Evolutionary conservation across 2,113 vertebrate species (phyloP), one percentile per base, ranked within the genome.

Genomic region (Megaptera novaeangliae): DNA sequence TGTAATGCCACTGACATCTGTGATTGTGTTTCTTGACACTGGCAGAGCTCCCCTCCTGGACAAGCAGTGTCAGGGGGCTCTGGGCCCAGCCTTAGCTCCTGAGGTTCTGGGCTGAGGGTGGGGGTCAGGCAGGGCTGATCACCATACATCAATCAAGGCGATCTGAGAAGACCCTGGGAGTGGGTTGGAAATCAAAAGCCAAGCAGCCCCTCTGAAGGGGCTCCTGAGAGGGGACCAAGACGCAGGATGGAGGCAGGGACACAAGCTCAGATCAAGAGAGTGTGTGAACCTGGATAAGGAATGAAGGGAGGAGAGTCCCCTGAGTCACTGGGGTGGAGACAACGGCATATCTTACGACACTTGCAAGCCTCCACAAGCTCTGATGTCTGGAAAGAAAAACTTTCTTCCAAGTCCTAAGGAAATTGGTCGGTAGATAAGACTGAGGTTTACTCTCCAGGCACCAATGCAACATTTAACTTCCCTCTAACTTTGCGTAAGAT

Each of bases 221-320:
- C 29, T 68, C 36, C 29, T 8, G 34, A 52, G 77, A 88, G 71
- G 49, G 59, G n/a, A 41, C 21, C 23, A 88, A 44, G 81, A 92
- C 55, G 36, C 15, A 61, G 44, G 10, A 49, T 68, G 46, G 27
- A 63, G 75, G 23, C 61, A 36, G 13, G 39, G 25, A 34, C 20
- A 8, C 27, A 27, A 34, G 68, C n/a, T 71, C 21, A 63, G 15
- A 46, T 29, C 13, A 21, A 20, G 21, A 29, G 61, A 64, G 9
- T 39, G 3, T 78, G 21, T 11, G 34, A 68, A n/a, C 49, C 46
- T 31, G 6, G 2, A 8, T 21, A 68, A 52, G 69, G 34, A 55
- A 69, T 1, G 1, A 23, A 87, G 17, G 0, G 13, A 0, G 2
- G 23, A 21, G 23, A 20, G 13, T 59, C n/a, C 27, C 23, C 20